Percentiles rank a stretch among this genome's conserved stretches.
Conservation (phyloP, 92 coral and sea anemone genomes). For the Parazoanthus atlanticus region DNA sequence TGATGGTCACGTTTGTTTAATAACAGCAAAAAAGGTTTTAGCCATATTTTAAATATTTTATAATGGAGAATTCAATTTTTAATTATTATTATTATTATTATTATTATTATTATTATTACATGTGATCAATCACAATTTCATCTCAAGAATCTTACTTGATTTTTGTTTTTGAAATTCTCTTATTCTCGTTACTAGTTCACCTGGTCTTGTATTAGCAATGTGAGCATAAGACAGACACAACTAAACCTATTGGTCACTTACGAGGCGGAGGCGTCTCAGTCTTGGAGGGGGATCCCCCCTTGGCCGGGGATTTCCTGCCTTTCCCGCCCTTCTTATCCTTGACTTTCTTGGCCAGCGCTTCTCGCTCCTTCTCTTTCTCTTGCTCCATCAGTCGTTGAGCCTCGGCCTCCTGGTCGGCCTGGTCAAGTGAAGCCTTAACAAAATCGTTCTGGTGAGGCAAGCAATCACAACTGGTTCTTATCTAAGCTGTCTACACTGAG, state of each 20-base stretch:
- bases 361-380: constrained; percentile 90
- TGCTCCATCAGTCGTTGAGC: constrained; percentile 78
- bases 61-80: too few relatives aligned
- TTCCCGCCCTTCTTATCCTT: constrained; percentile 96
- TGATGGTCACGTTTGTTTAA: too few relatives aligned
- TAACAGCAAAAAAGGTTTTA: too few relatives aligned
- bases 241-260: constrained; percentile 26
- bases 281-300: constrained; percentile 76
- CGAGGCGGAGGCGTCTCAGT: constrained; percentile 93
- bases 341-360: constrained; percentile 81
- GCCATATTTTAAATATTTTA: too few relatives aligned
- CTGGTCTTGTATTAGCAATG: not conserved
- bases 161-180: too few relatives aligned
- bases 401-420: constrained; percentile 94
- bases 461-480: constrained; percentile 7
- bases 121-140: not conserved
- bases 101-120: too few relatives aligned
- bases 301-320: constrained; percentile 87
- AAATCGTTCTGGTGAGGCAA: constrained; percentile 41
- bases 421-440: constrained; percentile 84
- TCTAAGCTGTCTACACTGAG: constrained; percentile 20
- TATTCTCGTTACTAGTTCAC: not conserved
- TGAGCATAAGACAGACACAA: not conserved
- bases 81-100: too few relatives aligned
- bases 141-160: not conserved